These are phyloP conservation scores for Chaetops frenatus DNA, from an alignment of 2,113 vertebrate species.

Conservation along the genomic window DNA sequence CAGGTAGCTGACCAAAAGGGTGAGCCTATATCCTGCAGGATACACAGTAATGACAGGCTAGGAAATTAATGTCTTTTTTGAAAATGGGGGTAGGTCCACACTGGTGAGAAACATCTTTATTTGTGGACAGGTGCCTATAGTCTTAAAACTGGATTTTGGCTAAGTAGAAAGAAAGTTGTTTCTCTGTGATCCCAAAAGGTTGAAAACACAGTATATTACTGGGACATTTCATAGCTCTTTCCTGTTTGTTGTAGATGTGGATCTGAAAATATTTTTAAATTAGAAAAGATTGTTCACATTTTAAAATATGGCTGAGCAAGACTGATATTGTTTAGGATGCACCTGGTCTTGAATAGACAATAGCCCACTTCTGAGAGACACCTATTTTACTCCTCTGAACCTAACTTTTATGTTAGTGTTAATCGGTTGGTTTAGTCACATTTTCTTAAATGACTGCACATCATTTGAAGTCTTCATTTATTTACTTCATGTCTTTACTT, in stretches of 20 bases:
- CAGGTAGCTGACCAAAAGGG: neutral
- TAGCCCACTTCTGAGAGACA: neutral
- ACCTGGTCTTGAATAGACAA: neutral
- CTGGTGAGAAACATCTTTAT: neutral
- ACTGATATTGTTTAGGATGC: neutral
- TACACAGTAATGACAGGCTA: neutral
- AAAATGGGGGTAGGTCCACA: neutral
- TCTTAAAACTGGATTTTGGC: neutral
- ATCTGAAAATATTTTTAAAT: neutral
- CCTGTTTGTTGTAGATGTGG: neutral
- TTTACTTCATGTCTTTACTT: neutral
- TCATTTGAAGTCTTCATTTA: neutral
- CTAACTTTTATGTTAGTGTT: neutral
- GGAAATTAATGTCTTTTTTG: neutral
- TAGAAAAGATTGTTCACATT: neutral
- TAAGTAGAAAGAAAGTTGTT: neutral
- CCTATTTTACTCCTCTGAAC: neutral
- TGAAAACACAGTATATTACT: neutral
- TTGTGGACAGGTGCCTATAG: neutral
- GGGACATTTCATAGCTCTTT: neutral
- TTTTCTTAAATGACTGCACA: neutral
- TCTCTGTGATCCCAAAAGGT: neutral
- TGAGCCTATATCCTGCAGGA: neutral
- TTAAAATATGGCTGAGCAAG: neutral
- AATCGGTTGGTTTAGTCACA: accelerated